Evolutionary conservation across 37 sponge, comb jelly and placozoan genomes (phyloP).

Genomic region (Spongia lamella): DNA sequence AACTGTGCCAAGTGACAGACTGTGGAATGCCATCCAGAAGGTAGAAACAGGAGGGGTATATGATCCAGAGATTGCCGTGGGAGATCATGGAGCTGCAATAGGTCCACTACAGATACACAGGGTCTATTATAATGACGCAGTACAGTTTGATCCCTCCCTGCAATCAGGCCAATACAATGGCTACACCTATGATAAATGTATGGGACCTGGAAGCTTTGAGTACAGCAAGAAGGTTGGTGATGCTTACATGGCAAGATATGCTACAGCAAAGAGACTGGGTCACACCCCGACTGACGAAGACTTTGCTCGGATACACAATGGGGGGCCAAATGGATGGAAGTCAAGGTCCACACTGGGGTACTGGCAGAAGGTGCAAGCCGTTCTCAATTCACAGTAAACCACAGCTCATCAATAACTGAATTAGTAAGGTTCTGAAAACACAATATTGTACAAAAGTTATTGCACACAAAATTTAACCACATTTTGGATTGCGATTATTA

Average conservation of each 20-base stretch:
- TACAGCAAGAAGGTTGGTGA: slow-evolving; percentile 5
- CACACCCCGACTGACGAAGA: slow-evolving; percentile 11
- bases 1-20: too few species aligned
- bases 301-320: slow-evolving; percentile 19
- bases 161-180: too few species aligned
- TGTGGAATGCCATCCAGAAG: slow-evolving; percentile 17
- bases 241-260: slow-evolving; percentile 15
- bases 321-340: slow-evolving; percentile 12
- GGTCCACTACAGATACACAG: too few species aligned
- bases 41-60: slow-evolving; percentile 6
- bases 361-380: slow-evolving; percentile 18
- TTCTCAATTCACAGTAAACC: too few species aligned
- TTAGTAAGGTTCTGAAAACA: too few species aligned
- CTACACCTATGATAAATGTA: not conserved
- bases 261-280: slow-evolving; percentile 3
- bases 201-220: slow-evolving; percentile 10
- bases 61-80: slow-evolving; percentile 21
- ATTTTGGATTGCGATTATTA: too few species aligned
- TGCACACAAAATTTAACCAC: too few species aligned
- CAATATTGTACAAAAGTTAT: too few species aligned
- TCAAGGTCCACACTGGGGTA: not conserved
- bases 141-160: not conserved
- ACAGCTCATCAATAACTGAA: too few species aligned
- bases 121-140: slow-evolving; percentile 12
- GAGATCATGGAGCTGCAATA: too few species aligned